These are phyloP conservation scores for Semnopithecus entellus DNA, from an alignment of 2,113 vertebrate genomes.

Conservation along the genomic window DNA sequence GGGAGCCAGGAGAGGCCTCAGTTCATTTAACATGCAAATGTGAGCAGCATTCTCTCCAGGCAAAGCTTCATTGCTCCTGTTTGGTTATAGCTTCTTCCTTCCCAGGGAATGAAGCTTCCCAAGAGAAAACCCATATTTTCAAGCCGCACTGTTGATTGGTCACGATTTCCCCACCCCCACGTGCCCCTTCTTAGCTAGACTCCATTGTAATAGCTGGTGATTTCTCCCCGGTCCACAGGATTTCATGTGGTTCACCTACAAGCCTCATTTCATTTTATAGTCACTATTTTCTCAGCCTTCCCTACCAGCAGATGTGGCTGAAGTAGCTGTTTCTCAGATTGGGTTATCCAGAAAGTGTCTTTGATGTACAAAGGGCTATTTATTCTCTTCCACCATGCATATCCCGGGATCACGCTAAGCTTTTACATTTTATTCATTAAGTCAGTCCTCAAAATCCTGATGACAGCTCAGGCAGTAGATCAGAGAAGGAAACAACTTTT, in stretches of 20 bases:
- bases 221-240: neutral
- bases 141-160: neutral
- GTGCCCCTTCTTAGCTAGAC: neutral
- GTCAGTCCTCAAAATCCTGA: neutral
- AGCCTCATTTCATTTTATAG: conserved; percentile 32
- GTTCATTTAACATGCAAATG: conserved; percentile 26
- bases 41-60: neutral
- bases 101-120: neutral
- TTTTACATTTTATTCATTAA: conserved; percentile 4
- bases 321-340: neutral
- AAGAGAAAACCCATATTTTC: neutral
- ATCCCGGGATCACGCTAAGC: neutral
- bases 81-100: neutral
- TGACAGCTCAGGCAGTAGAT: neutral
- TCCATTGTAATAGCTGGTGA: neutral
- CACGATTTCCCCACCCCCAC: neutral
- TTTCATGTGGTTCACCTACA: neutral
- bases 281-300: neutral
- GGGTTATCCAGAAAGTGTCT: neutral
- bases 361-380: neutral
- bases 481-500: neutral
- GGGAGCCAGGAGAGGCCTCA: neutral
- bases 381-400: neutral
- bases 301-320: neutral
- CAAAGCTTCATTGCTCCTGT: neutral